These are phyloP conservation scores for Clarias gariepinus DNA, from an alignment of 2,113 vertebrate species.

Conservation along the genomic window DNA sequence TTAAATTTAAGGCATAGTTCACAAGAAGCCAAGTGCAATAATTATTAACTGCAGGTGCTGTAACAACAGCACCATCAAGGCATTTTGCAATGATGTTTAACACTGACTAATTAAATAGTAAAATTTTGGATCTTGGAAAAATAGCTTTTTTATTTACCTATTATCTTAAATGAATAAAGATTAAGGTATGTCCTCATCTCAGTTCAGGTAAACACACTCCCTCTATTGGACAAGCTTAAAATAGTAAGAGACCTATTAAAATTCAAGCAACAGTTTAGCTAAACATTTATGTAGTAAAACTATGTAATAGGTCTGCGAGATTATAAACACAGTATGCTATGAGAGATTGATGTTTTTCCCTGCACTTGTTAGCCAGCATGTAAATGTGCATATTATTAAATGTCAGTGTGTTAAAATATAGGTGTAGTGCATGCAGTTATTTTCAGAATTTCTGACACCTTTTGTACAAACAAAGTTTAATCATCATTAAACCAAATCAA, in stretches of 20 bases:
- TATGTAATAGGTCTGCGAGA: not conserved
- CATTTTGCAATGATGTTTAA: not conserved
- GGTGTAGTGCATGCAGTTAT: not conserved
- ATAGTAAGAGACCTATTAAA: not conserved
- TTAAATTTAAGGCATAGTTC: not conserved
- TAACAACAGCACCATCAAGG: not conserved
- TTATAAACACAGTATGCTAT: not conserved
- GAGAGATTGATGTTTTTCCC: not conserved
- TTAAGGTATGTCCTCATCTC: not conserved
- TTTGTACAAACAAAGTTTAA: not conserved
- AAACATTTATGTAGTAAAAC: not conserved
- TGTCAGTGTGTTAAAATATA: not conserved
- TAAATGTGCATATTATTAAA: not conserved
- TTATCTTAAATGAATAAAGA: not conserved
- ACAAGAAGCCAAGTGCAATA: not conserved
- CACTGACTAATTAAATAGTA: not conserved
- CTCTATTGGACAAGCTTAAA: slow-evolving; percentile 28
- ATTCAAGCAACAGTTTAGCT: not conserved
- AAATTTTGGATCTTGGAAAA: not conserved
- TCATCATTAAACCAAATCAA: not conserved
- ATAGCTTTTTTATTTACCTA: not conserved
- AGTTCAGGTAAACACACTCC: not conserved
- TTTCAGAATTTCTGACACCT: not conserved
- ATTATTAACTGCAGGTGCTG: not conserved
- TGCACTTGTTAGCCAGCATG: not conserved